phyloP scores from a whole-genome alignment of 2,888 invertebrate species.

The Epinotia brunnichana region DNA sequence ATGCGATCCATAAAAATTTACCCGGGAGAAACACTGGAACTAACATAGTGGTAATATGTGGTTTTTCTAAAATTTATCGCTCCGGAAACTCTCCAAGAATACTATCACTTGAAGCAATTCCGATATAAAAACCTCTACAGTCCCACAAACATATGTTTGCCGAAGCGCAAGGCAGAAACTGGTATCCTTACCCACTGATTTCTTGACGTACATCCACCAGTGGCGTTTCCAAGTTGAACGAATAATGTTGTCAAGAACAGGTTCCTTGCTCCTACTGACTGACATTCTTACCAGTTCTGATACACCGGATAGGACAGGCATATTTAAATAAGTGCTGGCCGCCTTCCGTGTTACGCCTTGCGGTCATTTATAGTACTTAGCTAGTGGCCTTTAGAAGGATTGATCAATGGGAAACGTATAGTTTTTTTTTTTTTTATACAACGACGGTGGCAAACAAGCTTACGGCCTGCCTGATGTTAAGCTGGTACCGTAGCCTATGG shows the following conservation, averaged over 20 bases:
- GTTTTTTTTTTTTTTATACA: too few relatives aligned
- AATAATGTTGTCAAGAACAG: slow-evolving; percentile 19
- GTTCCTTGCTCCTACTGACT: slow-evolving; percentile 40
- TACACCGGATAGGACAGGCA: slow-evolving; percentile 35
- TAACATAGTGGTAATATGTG: too few relatives aligned
- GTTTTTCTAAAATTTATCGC: too few relatives aligned
- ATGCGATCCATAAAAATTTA: too few relatives aligned
- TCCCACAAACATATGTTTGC: slow-evolving; percentile 11
- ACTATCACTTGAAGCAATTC: not conserved
- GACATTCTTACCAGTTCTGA: slow-evolving; percentile 38
- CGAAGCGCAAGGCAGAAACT: not conserved
- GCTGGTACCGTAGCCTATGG: too few relatives aligned
- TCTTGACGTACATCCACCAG: not conserved
- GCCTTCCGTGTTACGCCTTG: slow-evolving; percentile 34
- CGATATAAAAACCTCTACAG: not conserved
- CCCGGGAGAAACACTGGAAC: too few relatives aligned
- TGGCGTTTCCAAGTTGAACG: not conserved
- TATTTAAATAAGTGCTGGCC: slow-evolving; percentile 28
- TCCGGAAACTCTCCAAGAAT: not conserved
- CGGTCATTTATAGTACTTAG: slow-evolving; percentile 27
- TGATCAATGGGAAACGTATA: not conserved
- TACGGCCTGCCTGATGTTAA: too few relatives aligned
- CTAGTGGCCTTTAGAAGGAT: not conserved
- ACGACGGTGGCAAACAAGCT: too few relatives aligned
- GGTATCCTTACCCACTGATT: not conserved